Percentiles rank a stretch among this genome's conserved stretches.
phyloP scores from a whole-genome alignment of 2,888 invertebrate genomes.

The Byasa hedistus region DNA sequence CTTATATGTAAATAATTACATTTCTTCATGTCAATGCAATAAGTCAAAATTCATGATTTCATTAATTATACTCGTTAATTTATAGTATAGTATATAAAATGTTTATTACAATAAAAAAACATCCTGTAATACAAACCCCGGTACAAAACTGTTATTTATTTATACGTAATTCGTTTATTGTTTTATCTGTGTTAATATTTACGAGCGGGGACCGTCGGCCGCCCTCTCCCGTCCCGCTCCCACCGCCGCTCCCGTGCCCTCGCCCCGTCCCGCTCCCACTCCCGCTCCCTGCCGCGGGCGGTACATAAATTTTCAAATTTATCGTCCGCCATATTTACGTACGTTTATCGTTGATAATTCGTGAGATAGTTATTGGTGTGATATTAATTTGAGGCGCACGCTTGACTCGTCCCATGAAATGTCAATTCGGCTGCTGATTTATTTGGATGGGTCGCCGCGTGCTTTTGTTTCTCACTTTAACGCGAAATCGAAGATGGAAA shows the following conservation, averaged over 20 bases:
- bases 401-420: conserved; percentile 67
- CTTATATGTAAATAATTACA: too few relatives aligned
- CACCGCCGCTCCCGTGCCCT: too few relatives aligned
- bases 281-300: too few relatives aligned
- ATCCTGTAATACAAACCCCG: conserved; percentile 39
- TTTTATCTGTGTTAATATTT: conserved; percentile 77
- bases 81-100: too few relatives aligned
- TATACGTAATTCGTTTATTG: conserved; percentile 79
- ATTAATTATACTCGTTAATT: too few relatives aligned
- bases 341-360: conserved; percentile 67
- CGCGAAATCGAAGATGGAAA: too few relatives aligned
- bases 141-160: conserved; percentile 77
- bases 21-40: too few relatives aligned
- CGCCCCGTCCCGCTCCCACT: too few relatives aligned
- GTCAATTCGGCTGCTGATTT: conserved; percentile 73
- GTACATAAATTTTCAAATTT: conserved; percentile 72
- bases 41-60: too few relatives aligned
- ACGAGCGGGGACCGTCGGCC: conserved; percentile 56
- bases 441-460: conserved; percentile 45
- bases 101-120: too few relatives aligned
- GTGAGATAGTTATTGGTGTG: conserved; percentile 59
- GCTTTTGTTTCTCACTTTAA: too few relatives aligned
- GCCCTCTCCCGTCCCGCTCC: conserved; percentile 51
- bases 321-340: conserved; percentile 66
- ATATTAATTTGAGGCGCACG: conserved; percentile 64